phyloP scores from a whole-genome alignment of 2,113 vertebrate species.

The Seriola dumerili region DNA sequence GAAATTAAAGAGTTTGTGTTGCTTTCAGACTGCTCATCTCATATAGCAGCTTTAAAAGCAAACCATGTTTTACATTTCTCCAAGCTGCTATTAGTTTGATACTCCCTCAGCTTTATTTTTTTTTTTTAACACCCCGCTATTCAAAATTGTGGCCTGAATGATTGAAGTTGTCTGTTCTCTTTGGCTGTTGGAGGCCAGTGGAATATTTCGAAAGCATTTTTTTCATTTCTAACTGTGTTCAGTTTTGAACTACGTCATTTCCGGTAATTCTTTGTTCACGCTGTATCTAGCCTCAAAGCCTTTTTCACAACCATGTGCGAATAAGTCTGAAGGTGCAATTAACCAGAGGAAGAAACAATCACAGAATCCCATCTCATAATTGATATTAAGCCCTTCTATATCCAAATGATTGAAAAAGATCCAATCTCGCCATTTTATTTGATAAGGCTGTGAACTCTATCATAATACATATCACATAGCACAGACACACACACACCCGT shows the following conservation, averaged over 20 bases:
- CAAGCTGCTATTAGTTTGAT: not conserved
- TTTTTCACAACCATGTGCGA: slow-evolving; percentile 8
- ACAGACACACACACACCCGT: slow-evolving; percentile 27
- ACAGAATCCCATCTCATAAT: slow-evolving; percentile 65
- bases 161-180: slow-evolving; percentile 13
- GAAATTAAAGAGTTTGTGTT: not conserved
- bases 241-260: slow-evolving; percentile 31
- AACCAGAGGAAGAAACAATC: slow-evolving; percentile 62
- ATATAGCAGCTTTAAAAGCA: not conserved
- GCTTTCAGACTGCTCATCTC: not conserved
- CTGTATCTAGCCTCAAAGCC: slow-evolving; percentile 34
- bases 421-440: slow-evolving; percentile 61
- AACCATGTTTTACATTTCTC: not conserved
- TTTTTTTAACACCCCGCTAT: not conserved
- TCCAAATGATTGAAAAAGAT: slow-evolving; percentile 72
- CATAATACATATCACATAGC: slow-evolving; percentile 57
- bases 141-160: not conserved
- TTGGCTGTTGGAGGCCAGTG: slow-evolving; percentile 23
- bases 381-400: slow-evolving; percentile 70
- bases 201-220: not conserved
- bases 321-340: slow-evolving; percentile 60
- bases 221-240: slow-evolving; percentile 1
- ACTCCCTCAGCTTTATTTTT: not conserved
- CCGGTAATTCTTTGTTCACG: slow-evolving; percentile 14
- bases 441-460: slow-evolving; percentile 58